Base-by-base conservation (phyloP, 2,888 invertebrate genomes). In the Drosophila algonquin region DNA sequence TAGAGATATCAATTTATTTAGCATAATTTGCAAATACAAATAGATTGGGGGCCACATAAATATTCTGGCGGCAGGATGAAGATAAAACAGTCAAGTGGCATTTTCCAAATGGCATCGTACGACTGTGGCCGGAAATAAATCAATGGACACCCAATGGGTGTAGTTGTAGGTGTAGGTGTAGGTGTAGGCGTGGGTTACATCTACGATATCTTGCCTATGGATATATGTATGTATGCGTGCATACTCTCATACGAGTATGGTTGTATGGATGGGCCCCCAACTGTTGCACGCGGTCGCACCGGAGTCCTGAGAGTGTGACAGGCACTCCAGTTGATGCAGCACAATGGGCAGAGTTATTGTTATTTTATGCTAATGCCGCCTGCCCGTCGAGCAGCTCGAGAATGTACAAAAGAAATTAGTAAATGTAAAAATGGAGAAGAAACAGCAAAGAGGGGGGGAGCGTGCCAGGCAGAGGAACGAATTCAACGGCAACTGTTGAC, bases 341-440 rank as follows among this genome's bases (percentile, higher is more conserved):
- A 30, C 18, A 14, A 21, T 46, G 35, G 64, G 71, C 63, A 67
- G 61, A 71, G 79, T 73, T 64, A 75, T 84, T 79, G 79, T 84
- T 84, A 74, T 67, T 74, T 84, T 77, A 87, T 81, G 85, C 69
- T 77, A 81, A 87, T 81, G 74, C 48, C 50, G 46, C 35, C 35
- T 10, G 35, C 35, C 35, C 35, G 35, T 35, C 10, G 35, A 45
- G 73, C 75, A 45, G 40, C 57, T 55, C 57, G 64, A 87, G 87
- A 74, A 85, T 87, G 80, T 83, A 69, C 75, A 80, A 86, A 88
- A 88, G 87, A 86, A 84, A 84, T 88, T 88, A 86, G 81, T 81
- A 85, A 72, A 70, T 75, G 70, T 65, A 75, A 73, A 70, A 63
- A 71, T 40, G n/a, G n/a, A 59, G 16, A 35, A 2, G 27, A 50